Conservation (phyloP, 2,888 invertebrate genomes). For the Abscondita cerata region DNA sequence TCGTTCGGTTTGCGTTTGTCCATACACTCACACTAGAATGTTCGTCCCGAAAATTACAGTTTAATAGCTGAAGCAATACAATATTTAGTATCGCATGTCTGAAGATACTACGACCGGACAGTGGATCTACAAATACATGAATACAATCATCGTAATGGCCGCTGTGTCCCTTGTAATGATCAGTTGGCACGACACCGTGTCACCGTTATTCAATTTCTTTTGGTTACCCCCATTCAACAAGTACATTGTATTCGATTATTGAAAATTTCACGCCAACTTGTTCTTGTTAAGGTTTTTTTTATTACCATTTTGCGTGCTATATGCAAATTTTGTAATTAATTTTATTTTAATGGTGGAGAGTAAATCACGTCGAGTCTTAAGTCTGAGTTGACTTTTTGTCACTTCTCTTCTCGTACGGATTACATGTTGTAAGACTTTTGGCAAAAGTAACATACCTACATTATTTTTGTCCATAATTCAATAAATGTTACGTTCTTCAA, state of each 20-base stretch:
- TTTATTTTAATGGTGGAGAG: not conserved
- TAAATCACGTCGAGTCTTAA: not conserved
- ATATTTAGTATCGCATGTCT: slow-evolving; percentile 41
- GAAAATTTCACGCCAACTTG: slow-evolving; percentile 29
- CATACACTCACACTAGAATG: too few relatives aligned
- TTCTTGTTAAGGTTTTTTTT: slow-evolving; percentile 17
- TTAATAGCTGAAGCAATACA: slow-evolving; percentile 40
- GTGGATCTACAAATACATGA: slow-evolving; percentile 33
- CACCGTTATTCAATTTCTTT: slow-evolving; percentile 34
- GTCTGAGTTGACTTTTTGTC: too few relatives aligned
- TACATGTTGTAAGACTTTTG: too few relatives aligned
- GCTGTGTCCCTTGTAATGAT: slow-evolving; percentile 35
- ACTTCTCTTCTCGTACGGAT: too few relatives aligned
- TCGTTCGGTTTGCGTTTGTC: too few relatives aligned
- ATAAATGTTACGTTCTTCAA: too few relatives aligned
- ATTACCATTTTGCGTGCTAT: slow-evolving; percentile 22
- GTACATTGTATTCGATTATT: slow-evolving; percentile 26
- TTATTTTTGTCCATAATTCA: too few relatives aligned
- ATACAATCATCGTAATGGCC: slow-evolving; percentile 38
- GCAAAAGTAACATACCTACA: too few relatives aligned
- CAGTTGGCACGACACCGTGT: slow-evolving; percentile 30
- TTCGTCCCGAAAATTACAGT: slow-evolving; percentile 36
- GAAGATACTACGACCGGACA: slow-evolving; percentile 25
- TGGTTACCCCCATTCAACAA: slow-evolving; percentile 31
- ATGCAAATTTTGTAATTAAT: not conserved